Base-by-base conservation (phyloP, 2,797 vertebrate genomes). In the Pteropus rufus region DNA sequence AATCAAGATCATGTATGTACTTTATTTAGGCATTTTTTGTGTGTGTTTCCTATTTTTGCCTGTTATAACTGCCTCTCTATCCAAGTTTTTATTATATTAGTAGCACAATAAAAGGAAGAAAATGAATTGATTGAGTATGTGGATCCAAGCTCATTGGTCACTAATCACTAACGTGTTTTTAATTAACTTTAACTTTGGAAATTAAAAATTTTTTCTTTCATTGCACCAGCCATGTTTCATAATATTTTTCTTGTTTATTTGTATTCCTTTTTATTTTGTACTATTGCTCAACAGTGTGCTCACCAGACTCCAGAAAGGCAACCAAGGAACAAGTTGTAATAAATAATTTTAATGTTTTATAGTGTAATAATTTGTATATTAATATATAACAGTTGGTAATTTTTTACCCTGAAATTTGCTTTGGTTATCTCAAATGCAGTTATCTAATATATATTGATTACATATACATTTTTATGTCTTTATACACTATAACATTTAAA, bases 231-330 rank as follows among this genome's bases (percentile, higher is more conserved):
- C 11, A 31, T 36, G 10, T 80, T 95, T 80, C n/a, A 85, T 69
- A 62, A 65, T 29, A 84, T 89, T 89, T 93, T 97, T 70, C 46
- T 95, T 34, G 72, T 41, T 85, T 76, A 67, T 41, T 84, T 93
- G 41, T 69, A 64, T 87, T 31, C 26, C 6, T 93, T 64, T 88
- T 58, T 44, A 10, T 95, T 84, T 84, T 49, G 79, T 87, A 15
- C 11, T 26, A 72, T 62, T 94, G 6, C 41, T 84, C 16, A 69
- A 94, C 72, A 88, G 2, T 69, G 7, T 10, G 10, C 39, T 39
- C 49, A 21, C 73, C 26, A 91, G 44, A 70, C 58, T 88, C 23
- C n/a, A 80, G 87, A 49, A 69, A 62, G 9, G 19, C 14, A 58
- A 76, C 14, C 67, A 89, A 89, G 49, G 76, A 93, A 44, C 16